These are phyloP conservation scores for Platygyra sinensis DNA, from an alignment of 64 coral and sea anemone genomes.

Conservation along the genomic window DNA sequence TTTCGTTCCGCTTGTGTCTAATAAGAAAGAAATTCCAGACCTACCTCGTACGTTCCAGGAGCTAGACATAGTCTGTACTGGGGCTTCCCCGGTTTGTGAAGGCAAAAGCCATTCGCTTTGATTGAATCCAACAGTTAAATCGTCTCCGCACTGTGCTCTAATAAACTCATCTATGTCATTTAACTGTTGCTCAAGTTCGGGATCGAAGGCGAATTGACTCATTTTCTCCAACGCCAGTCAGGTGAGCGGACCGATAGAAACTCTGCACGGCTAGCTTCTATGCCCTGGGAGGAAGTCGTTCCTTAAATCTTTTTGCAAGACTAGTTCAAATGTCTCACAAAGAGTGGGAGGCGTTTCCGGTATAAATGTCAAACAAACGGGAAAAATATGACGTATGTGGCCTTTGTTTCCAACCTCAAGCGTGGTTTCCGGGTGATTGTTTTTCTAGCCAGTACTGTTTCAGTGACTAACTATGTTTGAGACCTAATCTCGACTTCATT, in stretches of 20 bases:
- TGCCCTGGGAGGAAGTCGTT: conserved; percentile 39
- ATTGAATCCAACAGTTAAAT: conserved; percentile 23
- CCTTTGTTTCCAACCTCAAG: conserved; percentile 22
- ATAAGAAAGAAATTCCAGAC: conserved; percentile 8
- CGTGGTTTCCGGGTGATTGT: conserved; percentile 57
- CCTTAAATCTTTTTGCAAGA: conserved; percentile 46
- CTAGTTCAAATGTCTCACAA: background rate
- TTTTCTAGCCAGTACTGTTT: conserved; percentile 33
- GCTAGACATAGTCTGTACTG: background rate
- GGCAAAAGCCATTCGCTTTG: conserved; percentile 55
- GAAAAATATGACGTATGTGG: conserved; percentile 34
- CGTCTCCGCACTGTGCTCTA: conserved; percentile 23
- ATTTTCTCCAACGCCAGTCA: conserved; percentile 19
- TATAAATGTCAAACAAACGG: conserved; percentile 26
- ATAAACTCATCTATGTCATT: conserved; percentile 49
- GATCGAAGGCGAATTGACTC: conserved; percentile 46
- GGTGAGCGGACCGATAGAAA: background rate
- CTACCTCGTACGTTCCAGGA: conserved; percentile 23
- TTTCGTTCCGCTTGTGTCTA: conserved; percentile 13
- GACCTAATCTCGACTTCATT: background rate
- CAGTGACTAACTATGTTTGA: background rate
- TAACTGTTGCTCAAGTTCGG: conserved; percentile 42
- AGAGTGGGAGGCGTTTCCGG: conserved; percentile 38
- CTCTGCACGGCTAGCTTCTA: background rate
- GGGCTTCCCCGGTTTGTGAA: conserved; percentile 46